A percentile compares a stretch with the other conserved stretches of the same genome.
Conservation (phyloP, 1,140 invertebrate species). For the Fopius arisanus region DNA sequence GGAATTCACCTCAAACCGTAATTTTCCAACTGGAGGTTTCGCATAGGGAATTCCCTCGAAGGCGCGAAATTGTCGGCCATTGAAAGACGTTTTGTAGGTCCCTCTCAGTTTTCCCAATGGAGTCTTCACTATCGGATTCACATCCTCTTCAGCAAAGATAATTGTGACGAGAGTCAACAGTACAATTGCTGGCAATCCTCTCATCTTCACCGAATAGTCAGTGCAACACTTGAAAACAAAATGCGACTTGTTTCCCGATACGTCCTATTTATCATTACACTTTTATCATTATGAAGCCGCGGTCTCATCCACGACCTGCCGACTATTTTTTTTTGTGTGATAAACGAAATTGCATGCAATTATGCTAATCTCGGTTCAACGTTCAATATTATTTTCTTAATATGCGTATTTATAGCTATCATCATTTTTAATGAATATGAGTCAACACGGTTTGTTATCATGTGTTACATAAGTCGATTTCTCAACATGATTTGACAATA, state of each 20-base stretch:
- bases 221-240: not conserved
- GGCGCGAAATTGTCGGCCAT: conserved; percentile 51
- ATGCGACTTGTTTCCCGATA: not conserved
- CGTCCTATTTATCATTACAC: not conserved
- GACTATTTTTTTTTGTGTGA: not conserved
- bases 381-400: too few species aligned
- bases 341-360: not conserved
- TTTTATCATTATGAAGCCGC: not conserved
- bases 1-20: conserved; percentile 62
- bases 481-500: too few species aligned
- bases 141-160: not conserved
- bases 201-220: not conserved
- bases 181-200: not conserved
- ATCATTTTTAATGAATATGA: too few species aligned
- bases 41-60: conserved; percentile 70
- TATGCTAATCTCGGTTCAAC: not conserved
- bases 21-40: conserved; percentile 63
- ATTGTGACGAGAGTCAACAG: not conserved
- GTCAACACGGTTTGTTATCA: too few species aligned
- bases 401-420: too few species aligned
- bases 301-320: not conserved
- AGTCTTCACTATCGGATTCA: conserved; percentile 28
- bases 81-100: conserved; percentile 35
- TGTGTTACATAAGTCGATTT: too few species aligned
- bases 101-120: conserved; percentile 36